Conservation (phyloP, 2,797 vertebrate genomes). For the Distichodus sexfasciatus region DNA sequence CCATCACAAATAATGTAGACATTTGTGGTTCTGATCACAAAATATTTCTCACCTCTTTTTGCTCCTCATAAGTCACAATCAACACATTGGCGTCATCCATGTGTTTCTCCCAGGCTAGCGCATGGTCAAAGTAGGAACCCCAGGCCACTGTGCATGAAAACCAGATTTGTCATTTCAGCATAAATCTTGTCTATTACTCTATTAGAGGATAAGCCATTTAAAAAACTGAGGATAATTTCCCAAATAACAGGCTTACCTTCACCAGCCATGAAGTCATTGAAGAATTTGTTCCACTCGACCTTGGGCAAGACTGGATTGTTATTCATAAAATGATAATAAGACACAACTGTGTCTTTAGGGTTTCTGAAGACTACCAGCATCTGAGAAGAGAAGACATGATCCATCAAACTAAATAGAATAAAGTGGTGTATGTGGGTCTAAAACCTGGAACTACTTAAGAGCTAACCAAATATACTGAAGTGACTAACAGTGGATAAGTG, state of each 20-base stretch:
- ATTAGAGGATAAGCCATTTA: no score
- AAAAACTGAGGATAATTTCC: no score
- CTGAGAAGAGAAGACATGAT: slow-evolving; percentile 49
- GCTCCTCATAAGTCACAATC: slow-evolving; percentile 74
- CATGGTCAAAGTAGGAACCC: slow-evolving; percentile 77
- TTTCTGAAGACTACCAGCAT: slow-evolving; percentile 73
- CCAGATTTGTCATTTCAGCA: not conserved
- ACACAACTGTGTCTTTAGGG: slow-evolving; percentile 73
- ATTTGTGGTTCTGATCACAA: not conserved
- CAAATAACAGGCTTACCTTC: slow-evolving; percentile 64
- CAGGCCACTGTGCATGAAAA: slow-evolving; percentile 52
- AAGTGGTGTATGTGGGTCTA: not conserved
- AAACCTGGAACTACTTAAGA: no score
- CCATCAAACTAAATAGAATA: not conserved
- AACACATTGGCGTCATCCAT: slow-evolving; percentile 67
- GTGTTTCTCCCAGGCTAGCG: slow-evolving; percentile 69
- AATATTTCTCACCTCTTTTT: slow-evolving; percentile 74
- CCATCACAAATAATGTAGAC: no score
- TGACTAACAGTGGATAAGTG: no score
- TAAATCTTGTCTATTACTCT: no score
- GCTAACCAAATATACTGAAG: no score
- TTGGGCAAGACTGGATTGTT: slow-evolving; percentile 63
- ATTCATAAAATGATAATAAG: slow-evolving; percentile 75
- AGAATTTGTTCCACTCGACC: slow-evolving; percentile 71
- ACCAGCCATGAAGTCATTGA: slow-evolving; percentile 70